Base-by-base conservation (phyloP, 2,888 invertebrate genomes). In the Teleogryllus oceanicus region DNA sequence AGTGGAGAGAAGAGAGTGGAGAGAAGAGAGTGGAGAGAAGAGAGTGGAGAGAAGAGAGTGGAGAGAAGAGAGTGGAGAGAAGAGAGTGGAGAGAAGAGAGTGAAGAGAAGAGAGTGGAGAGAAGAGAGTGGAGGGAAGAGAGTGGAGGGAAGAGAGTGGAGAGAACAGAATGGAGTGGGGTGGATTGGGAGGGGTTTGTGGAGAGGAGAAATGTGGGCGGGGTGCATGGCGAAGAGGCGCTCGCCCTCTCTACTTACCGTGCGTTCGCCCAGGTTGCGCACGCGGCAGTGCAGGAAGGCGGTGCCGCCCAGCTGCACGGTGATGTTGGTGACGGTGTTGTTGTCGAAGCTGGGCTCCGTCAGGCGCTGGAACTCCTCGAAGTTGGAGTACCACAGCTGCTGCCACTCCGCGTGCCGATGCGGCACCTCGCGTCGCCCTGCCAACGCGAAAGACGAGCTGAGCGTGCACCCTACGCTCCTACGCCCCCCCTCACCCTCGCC, bases 281-380 rank as follows among this genome's bases (percentile, higher is more conserved):
- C 94, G 85, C 93, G 92, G 87, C 95, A 95, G 87, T 94, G 94
- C 84, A 94, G 90, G 88, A 92, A 94, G 83, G 94, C 94, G 76
- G 93, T 92, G 80, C 92, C 92, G 78, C 94, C 94, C 81, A 94
- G 89, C 87, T 94, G 94, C 83, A 91, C 94, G 78, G 93, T 92
- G 83, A 93, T 91, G 86, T 94, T 93, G 84, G 92, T 92, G 83
- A 92, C 90, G 81, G 94, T 93, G 88, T 92, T 92, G 89, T 94
- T 94, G 87, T 94, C 92, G 84, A 85, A 85, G 50, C 84, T 84
- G 51, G 87, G 87, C 88, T 89, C 88, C 85, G 85, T 85, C 80
- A 87, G 84, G 80, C 85, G 84, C 82, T 87, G 89, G 83, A 88
- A 88, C 83, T 90, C 89, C 82, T 90, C 90, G 83, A 88, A 88